These are phyloP conservation scores for Mycteria americana DNA, from an alignment of 2,797 vertebrate genomes.

Conservation along the genomic window DNA sequence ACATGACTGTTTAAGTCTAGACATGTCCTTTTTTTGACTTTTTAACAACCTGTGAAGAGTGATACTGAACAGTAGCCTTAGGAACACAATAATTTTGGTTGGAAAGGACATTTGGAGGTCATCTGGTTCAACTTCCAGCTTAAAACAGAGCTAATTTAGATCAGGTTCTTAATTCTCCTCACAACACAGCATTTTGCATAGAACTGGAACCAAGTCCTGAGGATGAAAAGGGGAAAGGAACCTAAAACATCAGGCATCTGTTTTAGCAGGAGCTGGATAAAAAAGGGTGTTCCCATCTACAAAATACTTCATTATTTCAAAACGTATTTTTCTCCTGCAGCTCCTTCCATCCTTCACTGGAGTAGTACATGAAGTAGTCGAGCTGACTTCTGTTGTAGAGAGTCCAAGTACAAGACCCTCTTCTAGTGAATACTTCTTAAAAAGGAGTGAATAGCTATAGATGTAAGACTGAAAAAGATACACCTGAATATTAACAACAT, in stretches of 20 bases:
- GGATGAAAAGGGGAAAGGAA: neutral
- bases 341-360: neutral
- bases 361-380: neutral
- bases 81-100: neutral
- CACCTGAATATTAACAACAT: neutral
- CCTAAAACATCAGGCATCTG: neutral
- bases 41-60: neutral
- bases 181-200: neutral
- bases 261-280: neutral
- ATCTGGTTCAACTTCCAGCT: neutral
- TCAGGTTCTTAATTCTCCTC: neutral
- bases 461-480: neutral
- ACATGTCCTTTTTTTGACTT: neutral
- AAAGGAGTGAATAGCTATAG: neutral
- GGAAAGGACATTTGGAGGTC: neutral
- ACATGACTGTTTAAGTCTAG: neutral
- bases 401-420: neutral
- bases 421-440: neutral
- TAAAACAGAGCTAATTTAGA: neutral
- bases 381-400: neutral
- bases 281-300: neutral
- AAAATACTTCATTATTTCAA: neutral
- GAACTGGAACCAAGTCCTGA: neutral
- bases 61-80: neutral
- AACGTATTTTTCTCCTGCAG: neutral